These are phyloP conservation scores for Diprion similis DNA, from an alignment of 1,140 invertebrate genomes.

Conservation along the genomic window DNA sequence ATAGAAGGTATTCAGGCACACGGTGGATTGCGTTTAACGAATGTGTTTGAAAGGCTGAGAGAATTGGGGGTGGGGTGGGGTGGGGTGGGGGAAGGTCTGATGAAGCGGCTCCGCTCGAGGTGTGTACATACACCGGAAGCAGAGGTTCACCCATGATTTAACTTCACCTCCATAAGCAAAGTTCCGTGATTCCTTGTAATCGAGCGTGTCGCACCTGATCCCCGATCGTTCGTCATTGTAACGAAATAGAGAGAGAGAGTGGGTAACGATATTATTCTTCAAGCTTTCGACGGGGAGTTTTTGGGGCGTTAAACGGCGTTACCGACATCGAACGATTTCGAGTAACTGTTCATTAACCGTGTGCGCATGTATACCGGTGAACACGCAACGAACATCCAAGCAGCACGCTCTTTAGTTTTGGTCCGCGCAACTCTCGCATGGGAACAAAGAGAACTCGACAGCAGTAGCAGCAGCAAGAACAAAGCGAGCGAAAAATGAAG, in stretches of 20 bases:
- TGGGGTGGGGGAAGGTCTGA: not conserved
- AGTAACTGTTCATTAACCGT: not conserved
- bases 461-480: not conserved
- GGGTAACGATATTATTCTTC: too few relatives aligned
- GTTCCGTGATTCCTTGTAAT: conserved; percentile 38
- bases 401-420: not conserved
- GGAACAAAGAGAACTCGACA: not conserved
- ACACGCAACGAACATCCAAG: not conserved
- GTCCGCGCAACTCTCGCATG: not conserved
- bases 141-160: conserved; percentile 47
- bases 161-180: conserved; percentile 43
- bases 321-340: not conserved
- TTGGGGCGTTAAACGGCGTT: not conserved
- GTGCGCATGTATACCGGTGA: not conserved
- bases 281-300: not conserved
- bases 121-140: conserved; percentile 32
- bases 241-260: not conserved
- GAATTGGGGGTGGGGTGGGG: not conserved
- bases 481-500: too few relatives aligned
- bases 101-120: too few relatives aligned
- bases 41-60: conserved; percentile 14
- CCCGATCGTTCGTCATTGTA: not conserved
- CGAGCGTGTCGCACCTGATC: not conserved
- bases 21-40: not conserved
- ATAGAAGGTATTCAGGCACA: too few relatives aligned